Evolutionary conservation across 2,797 vertebrate species (phyloP), one percentile per base, ranked within the genome.

Genomic region (Eulemur albifrons): DNA sequence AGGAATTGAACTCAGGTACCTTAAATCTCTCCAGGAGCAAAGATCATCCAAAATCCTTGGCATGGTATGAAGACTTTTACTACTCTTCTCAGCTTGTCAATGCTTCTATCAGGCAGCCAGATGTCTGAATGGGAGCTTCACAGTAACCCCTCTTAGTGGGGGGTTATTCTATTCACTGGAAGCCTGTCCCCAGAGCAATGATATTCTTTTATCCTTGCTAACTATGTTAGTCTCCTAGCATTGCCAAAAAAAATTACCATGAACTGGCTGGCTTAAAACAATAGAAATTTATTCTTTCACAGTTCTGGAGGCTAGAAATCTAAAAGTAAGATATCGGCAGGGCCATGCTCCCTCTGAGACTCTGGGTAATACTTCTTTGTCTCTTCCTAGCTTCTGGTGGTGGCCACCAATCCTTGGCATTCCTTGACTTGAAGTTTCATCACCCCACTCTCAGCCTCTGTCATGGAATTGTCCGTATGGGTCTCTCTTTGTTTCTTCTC

Each of bases 1-100:
- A 79, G 40, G 38, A 95, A 96, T 85, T 91, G 45, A 27, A 48
- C 27, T 23, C 32, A 72, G 50, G 18, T 45, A 88, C 52, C 20
- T 95, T 77, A 88, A 92, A 82, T 88, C 69, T 91, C 35, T 85
- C 72, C 21, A 81, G 95, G 50, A 82, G 57, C 5, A 67, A 97
- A 85, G 43, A 82, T 82, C 65, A 79, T 88, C 52, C 87, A 76
- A 83, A 80, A 59, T 90, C 40, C 40, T 81, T 69, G 35, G 61
- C 92, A 40, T 70, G 25, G 10, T 17, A 87, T 40, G 40, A 76
- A 86, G 30, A 54, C 43, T 73, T 40, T 82, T 2, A 57, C 10
- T 17, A 43, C 13, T 59, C n/a, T 59, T 81, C 45, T 59, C 25
- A 54, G 32, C 25, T 67, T 77, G 45, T 76, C 86, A 76, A 1